Percentiles rank a stretch among this genome's conserved stretches.
phyloP scores from a whole-genome alignment of 2,797 vertebrate species.

The Heliangelus exortis region DNA sequence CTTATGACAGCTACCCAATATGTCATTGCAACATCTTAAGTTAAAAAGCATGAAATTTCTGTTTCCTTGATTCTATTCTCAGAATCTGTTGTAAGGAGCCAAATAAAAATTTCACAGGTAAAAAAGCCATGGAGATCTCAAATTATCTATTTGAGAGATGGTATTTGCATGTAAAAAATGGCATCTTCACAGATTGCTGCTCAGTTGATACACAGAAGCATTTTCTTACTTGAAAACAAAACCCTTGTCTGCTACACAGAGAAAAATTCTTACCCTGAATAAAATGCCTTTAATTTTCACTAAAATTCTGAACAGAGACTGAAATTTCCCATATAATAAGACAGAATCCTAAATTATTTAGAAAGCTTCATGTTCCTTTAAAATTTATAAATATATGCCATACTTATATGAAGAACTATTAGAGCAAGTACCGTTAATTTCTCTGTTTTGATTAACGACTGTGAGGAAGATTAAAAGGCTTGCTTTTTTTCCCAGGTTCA shows the following conservation, averaged over 20 bases:
- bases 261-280: not conserved
- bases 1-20: not conserved
- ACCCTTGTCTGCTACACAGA: not conserved
- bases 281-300: not conserved
- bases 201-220: not conserved
- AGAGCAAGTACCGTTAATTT: slow-evolving; percentile 33
- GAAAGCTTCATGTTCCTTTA: not conserved
- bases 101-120: not conserved
- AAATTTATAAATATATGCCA: not conserved
- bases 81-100: not conserved
- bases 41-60: not conserved
- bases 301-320: not conserved
- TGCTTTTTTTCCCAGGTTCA: not conserved
- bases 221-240: not conserved
- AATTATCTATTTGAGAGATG: not conserved
- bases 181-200: not conserved
- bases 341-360: not conserved
- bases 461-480: slow-evolving; percentile 6
- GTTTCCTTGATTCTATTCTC: not conserved
- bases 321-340: not conserved
- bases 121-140: not conserved
- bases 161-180: not conserved
- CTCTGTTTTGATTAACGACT: slow-evolving; percentile 48
- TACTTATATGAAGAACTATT: slow-evolving; percentile 39
- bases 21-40: not conserved